A percentile compares a stretch with the other conserved stretches of the same genome.
phyloP scores from a whole-genome alignment of 2,888 invertebrate species.

The Apeira syringaria region DNA sequence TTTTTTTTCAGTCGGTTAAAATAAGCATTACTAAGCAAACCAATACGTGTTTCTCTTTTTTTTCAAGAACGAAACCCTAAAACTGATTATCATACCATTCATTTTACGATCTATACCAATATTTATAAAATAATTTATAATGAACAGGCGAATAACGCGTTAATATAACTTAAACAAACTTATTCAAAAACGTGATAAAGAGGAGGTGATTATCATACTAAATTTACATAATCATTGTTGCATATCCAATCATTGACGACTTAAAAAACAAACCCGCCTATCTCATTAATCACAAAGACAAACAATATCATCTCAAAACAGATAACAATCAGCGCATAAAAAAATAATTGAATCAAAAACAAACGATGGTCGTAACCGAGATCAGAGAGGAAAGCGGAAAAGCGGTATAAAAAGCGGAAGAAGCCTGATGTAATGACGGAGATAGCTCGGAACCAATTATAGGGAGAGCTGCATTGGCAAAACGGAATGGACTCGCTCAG shows the following conservation, averaged over 20 bases:
- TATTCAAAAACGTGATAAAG: too few relatives aligned
- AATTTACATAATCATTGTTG: not conserved
- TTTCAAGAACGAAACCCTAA: too few relatives aligned
- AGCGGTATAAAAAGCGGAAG: slow-evolving; percentile 39
- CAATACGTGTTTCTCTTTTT: too few relatives aligned
- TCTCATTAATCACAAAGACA: slow-evolving; percentile 10
- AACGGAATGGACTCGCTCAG: slow-evolving; percentile 70
- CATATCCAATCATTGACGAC: not conserved
- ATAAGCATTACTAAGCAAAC: too few relatives aligned
- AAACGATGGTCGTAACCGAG: slow-evolving; percentile 66
- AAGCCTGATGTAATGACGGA: slow-evolving; percentile 80
- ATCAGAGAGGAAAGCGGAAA: slow-evolving; percentile 65
- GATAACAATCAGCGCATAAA: slow-evolving; percentile 38
- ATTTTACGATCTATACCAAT: too few relatives aligned
- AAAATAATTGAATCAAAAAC: slow-evolving; percentile 80
- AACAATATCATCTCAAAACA: slow-evolving; percentile 16
- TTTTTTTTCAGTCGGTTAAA: too few relatives aligned
- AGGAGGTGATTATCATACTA: not conserved
- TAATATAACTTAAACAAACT: too few relatives aligned
- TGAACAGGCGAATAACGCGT: too few relatives aligned
- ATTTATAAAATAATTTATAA: too few relatives aligned
- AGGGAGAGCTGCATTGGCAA: slow-evolving; percentile 75
- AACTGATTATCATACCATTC: too few relatives aligned
- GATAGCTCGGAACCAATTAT: slow-evolving; percentile 82
- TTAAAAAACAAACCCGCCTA: not conserved